Evolutionary conservation across 1,140 invertebrate genomes (phyloP).

Genomic region (Nephila pilipes): DNA sequence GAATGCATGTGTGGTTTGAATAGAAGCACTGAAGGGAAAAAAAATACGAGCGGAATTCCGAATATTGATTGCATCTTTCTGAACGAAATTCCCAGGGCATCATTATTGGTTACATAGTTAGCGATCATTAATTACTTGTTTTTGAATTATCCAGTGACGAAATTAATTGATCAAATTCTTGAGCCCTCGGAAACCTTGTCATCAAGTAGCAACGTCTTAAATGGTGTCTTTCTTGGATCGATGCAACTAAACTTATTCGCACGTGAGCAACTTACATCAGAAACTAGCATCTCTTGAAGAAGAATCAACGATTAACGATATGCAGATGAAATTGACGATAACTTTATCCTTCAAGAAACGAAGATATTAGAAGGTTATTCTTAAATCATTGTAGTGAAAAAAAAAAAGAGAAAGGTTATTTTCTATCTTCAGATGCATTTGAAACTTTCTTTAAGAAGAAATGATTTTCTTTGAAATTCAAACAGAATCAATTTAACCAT

Average conservation of each 20-base stretch:
- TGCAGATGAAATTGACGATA: not conserved
- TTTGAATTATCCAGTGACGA: constrained; percentile 21
- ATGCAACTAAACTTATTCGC: not conserved
- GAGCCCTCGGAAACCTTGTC: not conserved
- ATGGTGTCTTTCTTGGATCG: not conserved
- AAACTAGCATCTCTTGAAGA: not conserved
- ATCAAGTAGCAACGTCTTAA: not conserved
- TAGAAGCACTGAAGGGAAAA: too few species aligned
- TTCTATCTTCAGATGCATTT: too few species aligned
- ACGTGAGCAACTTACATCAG: not conserved
- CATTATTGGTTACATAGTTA: constrained; percentile 53
- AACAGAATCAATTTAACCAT: too few species aligned
- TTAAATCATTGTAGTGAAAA: too few species aligned
- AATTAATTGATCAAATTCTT: constrained; percentile 45
- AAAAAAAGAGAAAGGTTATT: too few species aligned
- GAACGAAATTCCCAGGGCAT: not conserved
- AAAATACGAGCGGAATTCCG: too few species aligned
- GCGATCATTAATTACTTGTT: constrained; percentile 54
- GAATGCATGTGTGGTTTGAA: too few species aligned
- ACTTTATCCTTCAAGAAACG: not conserved
- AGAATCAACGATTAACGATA: constrained; percentile 45
- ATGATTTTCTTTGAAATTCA: too few species aligned
- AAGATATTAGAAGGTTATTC: too few species aligned
- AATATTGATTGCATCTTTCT: too few species aligned
- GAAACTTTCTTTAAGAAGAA: too few species aligned